These are phyloP conservation scores for Brevipalpus yothersi DNA, from an alignment of 1,140 invertebrate species.

Conservation along the genomic window DNA sequence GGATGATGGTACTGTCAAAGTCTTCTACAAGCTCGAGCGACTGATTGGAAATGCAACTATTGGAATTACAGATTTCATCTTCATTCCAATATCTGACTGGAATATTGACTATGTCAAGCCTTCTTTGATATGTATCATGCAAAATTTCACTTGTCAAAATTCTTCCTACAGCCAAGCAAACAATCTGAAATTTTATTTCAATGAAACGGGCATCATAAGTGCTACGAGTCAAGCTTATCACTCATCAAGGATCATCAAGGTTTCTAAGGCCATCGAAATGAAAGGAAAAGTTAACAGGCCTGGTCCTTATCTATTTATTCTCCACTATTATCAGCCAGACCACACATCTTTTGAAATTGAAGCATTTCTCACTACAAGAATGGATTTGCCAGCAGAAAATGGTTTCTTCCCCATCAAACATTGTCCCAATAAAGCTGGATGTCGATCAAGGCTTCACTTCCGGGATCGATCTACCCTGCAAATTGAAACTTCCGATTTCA, in stretches of 20 bases:
- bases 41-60: not conserved
- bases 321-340: conserved; percentile 88
- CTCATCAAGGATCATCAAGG: too few species aligned
- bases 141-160: conserved; percentile 44
- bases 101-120: conserved; percentile 60
- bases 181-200: conserved; percentile 8
- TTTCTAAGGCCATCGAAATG: conserved; percentile 16
- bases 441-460: conserved; percentile 44
- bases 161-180: conserved; percentile 19
- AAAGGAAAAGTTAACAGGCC: conserved; percentile 47
- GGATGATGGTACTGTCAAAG: conserved; percentile 14
- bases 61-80: not conserved
- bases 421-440: conserved; percentile 75
- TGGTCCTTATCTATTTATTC: conserved; percentile 58
- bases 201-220: conserved; percentile 11
- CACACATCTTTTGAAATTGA: conserved; percentile 45
- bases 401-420: conserved; percentile 49
- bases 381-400: conserved; percentile 20
- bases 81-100: conserved; percentile 35
- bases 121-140: conserved; percentile 49
- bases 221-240: conserved; percentile 26
- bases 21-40: not conserved
- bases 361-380: conserved; percentile 31
- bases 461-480: conserved; percentile 33
- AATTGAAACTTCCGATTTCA: conserved; percentile 44